Base-by-base conservation (phyloP, 1,140 invertebrate genomes). In the Ooceraea biroi region DNA sequence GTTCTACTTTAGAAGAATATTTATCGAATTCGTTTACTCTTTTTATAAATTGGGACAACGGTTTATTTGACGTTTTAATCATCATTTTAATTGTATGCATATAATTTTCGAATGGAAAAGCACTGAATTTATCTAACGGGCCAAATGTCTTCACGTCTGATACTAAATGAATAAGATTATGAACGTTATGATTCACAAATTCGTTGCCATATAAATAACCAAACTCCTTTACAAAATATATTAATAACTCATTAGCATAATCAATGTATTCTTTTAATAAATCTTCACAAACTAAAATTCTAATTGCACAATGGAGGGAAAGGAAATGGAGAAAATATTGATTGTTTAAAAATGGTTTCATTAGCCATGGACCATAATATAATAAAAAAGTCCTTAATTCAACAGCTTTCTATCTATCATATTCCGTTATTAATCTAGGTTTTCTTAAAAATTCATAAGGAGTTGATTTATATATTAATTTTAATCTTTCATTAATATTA, bases 41-140 rank as follows among this genome's bases (percentile, higher is more conserved):
- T 27, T 50, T 68, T 68, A 68, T 50, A 12, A 68, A 68, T 50
- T 50, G 65, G 8, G 65, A 50, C 36, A 50, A 50, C 30, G 65
- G 46, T 11, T 68, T 68, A 50, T 50, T 68, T 14, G 14, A 68
- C n/a, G 46, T 68, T 50, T 68, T 68, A 10, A 50, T 10, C 65
- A 50, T 68, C 65, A 68, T 68, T 68, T 68, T 68, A 68, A 68
- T 50, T 50, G 11, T 50, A 50, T 68, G 46, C 46, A 68, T 50
- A 17, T 50, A 68, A 27, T 68, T 68, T 50, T 68, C 65, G 7
- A 68, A 68, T 22, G 65, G 7, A 68, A 68, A 68, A 27, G 44
- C 48, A 14, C 65, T 68, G 10, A 68, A 68, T 10, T 17, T 68
- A 30, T 50, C 46, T n/a, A 50, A 50, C n/a, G 46, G 4, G 50